These are phyloP conservation scores for Tapera naevia DNA, from an alignment of 2,797 vertebrate species.

Conservation along the genomic window DNA sequence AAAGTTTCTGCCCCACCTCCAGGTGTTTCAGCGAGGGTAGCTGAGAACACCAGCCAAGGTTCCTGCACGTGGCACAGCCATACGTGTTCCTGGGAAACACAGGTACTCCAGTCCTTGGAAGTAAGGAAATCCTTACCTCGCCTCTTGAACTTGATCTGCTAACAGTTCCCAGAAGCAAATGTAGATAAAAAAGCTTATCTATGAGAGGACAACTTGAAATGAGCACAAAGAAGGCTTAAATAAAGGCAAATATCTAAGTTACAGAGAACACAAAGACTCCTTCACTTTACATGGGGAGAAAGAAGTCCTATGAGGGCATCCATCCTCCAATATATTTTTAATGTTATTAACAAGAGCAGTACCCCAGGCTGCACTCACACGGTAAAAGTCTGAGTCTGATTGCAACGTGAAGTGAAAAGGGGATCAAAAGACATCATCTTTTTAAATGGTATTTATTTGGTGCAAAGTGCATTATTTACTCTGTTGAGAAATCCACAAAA, in stretches of 20 bases:
- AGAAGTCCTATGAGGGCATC: not conserved
- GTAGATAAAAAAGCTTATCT: not conserved
- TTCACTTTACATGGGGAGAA: constrained; percentile 19
- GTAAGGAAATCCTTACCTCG: not conserved
- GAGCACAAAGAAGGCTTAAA: constrained; percentile 26
- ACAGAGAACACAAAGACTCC: not conserved
- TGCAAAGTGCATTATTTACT: constrained; percentile 25
- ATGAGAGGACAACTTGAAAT: constrained; percentile 39
- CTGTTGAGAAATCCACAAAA: constrained; percentile 1
- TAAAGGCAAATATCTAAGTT: constrained; percentile 23
- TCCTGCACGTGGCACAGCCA: not conserved
- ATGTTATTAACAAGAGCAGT: constrained; percentile 38
- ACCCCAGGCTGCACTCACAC: constrained; percentile 18
- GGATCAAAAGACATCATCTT: constrained; percentile 36
- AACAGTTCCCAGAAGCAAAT: not conserved
- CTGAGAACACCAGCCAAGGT: not conserved
- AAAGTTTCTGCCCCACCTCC: not conserved
- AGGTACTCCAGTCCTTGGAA: not conserved
- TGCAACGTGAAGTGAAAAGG: not conserved
- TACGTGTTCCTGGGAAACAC: not conserved
- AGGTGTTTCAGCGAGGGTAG: not conserved
- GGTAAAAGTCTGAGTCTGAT: constrained; percentile 12
- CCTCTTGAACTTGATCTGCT: constrained; percentile 1
- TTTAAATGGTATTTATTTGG: constrained; percentile 35
- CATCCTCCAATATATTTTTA: constrained; percentile 5